Conservation (phyloP, 2,888 invertebrate genomes). For the Meta bourneti region DNA sequence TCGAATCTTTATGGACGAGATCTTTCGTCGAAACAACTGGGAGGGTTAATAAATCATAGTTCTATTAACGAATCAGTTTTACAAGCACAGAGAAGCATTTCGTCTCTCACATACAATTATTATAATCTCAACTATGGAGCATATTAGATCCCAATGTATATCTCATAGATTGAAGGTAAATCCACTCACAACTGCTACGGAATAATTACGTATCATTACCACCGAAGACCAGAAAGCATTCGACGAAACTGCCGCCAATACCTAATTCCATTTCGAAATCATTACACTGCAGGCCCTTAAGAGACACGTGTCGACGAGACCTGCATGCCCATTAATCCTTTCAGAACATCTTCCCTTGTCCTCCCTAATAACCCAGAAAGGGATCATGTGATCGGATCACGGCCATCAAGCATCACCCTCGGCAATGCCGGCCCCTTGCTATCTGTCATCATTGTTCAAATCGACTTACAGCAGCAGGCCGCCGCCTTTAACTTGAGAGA, state of each 20-base stretch:
- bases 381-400: conserved; percentile 33
- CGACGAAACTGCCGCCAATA: background rate
- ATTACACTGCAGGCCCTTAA: background rate
- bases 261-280: background rate
- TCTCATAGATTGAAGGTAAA: background rate
- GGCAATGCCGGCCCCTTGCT: conserved; percentile 6
- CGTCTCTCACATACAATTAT: too few relatives aligned
- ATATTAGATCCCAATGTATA: too few relatives aligned
- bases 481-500: conserved; percentile 34
- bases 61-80: too few relatives aligned
- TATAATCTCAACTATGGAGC: too few relatives aligned
- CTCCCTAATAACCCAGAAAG: conserved; percentile 13
- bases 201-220: background rate
- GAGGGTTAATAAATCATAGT: too few relatives aligned
- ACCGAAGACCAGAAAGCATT: background rate
- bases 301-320: background rate
- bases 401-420: conserved; percentile 32
- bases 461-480: background rate
- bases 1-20: too few relatives aligned
- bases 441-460: conserved; percentile 37
- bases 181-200: background rate
- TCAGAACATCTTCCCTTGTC: conserved; percentile 4
- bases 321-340: background rate
- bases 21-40: too few relatives aligned
- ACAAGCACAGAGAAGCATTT: too few relatives aligned